A percentile compares a stretch with the other conserved stretches of the same genome.
These are phyloP conservation scores for Automeris io DNA, from an alignment of 2,888 invertebrate species.

Conservation along the genomic window DNA sequence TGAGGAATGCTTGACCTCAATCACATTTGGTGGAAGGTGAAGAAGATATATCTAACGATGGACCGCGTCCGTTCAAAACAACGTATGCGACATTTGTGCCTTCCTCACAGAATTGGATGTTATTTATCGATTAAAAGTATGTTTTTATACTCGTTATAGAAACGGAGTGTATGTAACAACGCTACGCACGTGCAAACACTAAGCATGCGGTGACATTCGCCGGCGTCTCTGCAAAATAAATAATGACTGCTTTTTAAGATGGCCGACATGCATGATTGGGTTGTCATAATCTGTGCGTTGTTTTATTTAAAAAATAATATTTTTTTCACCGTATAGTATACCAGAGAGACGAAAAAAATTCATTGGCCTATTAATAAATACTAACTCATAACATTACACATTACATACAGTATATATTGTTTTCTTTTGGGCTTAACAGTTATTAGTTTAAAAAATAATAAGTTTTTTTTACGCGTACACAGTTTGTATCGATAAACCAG, in stretches of 20 bases:
- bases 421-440: too few relatives aligned
- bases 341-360: too few relatives aligned
- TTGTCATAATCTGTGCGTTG: slow-evolving; percentile 12
- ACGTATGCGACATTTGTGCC: not conserved
- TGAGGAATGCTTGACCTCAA: too few relatives aligned
- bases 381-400: too few relatives aligned
- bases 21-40: too few relatives aligned
- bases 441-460: not conserved
- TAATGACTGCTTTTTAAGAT: slow-evolving; percentile 32
- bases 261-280: slow-evolving; percentile 23
- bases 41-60: too few relatives aligned
- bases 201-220: slow-evolving; percentile 71
- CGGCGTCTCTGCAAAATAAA: slow-evolving; percentile 67
- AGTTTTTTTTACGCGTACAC: too few relatives aligned
- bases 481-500: too few relatives aligned
- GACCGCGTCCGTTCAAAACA: too few relatives aligned
- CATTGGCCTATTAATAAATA: too few relatives aligned
- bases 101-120: too few relatives aligned
- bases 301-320: not conserved
- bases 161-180: not conserved
- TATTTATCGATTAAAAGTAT: not conserved
- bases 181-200: slow-evolving; percentile 41
- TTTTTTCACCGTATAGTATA: too few relatives aligned
- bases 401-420: not conserved
- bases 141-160: not conserved